Conservation (phyloP, 2,113 vertebrate genomes). For the Amphiprion percula region DNA sequence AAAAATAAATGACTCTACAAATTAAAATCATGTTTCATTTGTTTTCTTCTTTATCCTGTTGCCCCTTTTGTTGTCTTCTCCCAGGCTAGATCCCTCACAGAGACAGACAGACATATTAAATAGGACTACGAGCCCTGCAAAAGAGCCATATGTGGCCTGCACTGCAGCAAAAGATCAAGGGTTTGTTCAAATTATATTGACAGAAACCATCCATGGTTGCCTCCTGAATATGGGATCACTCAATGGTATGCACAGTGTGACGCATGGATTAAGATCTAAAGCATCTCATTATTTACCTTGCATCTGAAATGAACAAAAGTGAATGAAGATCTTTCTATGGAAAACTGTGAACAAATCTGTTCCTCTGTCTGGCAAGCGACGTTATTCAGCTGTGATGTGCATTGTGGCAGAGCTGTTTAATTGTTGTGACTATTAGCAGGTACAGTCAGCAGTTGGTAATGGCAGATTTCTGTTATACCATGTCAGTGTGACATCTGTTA, state of each 20-base stretch:
- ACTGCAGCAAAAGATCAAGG: conserved; percentile 23
- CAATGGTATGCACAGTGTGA: conserved; percentile 27
- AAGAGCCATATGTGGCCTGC: conserved; percentile 3
- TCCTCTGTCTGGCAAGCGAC: conserved; percentile 4
- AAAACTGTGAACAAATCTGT: conserved; percentile 4
- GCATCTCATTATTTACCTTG: conserved; percentile 12
- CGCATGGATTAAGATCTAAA: not conserved
- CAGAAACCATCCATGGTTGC: not conserved
- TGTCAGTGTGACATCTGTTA: conserved; percentile 39
- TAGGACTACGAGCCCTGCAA: not conserved
- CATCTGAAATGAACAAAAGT: conserved; percentile 18
- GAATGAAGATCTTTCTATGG: not conserved
- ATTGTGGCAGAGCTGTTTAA: conserved; percentile 50
- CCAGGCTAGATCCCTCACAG: not conserved
- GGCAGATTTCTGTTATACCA: conserved; percentile 40
- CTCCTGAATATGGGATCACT: not conserved
- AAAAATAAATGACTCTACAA: conserved; percentile 8
- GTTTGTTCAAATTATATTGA: conserved; percentile 17
- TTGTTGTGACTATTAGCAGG: conserved; percentile 54
- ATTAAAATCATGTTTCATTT: conserved; percentile 14
- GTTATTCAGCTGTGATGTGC: conserved; percentile 43
- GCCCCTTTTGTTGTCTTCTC: not conserved
- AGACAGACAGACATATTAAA: not conserved
- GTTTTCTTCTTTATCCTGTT: not conserved
- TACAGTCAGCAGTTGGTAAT: conserved; percentile 40